Percentiles rank a stretch among this genome's conserved stretches.
Conservation (phyloP, 2,113 vertebrate species). For the Chlamydotis undulata region DNA sequence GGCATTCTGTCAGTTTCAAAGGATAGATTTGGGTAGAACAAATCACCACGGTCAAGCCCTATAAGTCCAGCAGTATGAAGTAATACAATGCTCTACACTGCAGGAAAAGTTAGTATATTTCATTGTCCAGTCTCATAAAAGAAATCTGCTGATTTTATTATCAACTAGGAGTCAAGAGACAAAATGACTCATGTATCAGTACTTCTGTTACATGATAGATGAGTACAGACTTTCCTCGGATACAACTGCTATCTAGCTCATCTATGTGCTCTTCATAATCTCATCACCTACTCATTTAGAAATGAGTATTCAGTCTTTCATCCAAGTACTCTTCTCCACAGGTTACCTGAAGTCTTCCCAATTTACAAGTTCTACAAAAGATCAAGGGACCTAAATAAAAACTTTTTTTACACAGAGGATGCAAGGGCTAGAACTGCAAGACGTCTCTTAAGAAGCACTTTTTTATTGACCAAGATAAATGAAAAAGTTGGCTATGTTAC, state of each 20-base stretch:
- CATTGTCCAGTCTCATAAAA: not conserved
- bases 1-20: not conserved
- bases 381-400: not conserved
- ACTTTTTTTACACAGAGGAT: not conserved
- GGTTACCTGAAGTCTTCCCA: not conserved
- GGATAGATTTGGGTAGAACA: not conserved
- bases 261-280: not conserved
- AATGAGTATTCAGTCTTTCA: not conserved
- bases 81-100: not conserved
- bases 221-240: not conserved
- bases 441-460: not conserved
- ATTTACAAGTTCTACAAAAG: not conserved
- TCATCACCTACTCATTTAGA: not conserved
- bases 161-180: not conserved
- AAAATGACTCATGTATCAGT: not conserved
- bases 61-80: not conserved
- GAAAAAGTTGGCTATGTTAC: not conserved
- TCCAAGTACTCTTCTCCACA: not conserved
- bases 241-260: not conserved
- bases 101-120: not conserved
- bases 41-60: not conserved
- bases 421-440: not conserved
- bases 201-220: not conserved
- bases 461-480: not conserved
- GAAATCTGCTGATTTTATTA: not conserved